A percentile compares a stretch with the other conserved stretches of the same genome.
Conservation (phyloP, 2,797 vertebrate genomes). For the Hybognathus amarus region DNA sequence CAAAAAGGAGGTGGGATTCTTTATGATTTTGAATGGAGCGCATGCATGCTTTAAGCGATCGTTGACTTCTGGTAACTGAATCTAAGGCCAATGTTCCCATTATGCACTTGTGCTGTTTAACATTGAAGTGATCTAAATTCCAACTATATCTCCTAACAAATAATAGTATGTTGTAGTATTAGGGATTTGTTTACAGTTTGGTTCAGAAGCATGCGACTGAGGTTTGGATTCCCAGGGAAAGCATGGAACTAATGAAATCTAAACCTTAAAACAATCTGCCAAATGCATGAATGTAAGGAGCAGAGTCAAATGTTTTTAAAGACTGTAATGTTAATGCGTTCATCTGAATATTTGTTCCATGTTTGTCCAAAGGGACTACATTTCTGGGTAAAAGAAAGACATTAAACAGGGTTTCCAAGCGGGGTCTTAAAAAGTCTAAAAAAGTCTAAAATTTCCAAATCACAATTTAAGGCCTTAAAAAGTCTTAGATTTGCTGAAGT, state of each 20-base stretch:
- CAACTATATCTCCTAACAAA: not conserved
- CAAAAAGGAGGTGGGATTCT: not conserved
- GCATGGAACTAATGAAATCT: not conserved
- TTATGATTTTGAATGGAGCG: not conserved
- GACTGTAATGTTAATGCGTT: not conserved
- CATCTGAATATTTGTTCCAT: not conserved
- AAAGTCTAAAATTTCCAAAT: too few relatives aligned
- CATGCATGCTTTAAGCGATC: not conserved
- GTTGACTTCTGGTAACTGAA: slow-evolving; percentile 1
- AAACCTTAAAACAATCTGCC: not conserved
- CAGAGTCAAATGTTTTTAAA: not conserved
- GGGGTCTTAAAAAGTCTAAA: too few relatives aligned
- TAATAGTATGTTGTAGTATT: not conserved
- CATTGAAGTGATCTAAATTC: not conserved
- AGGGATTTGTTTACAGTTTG: not conserved
- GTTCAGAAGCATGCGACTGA: not conserved
- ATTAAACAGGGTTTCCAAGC: too few relatives aligned
- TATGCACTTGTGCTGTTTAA: not conserved
- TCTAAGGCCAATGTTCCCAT: not conserved
- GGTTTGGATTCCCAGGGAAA: not conserved
- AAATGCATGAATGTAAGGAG: not conserved
- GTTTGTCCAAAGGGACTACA: not conserved
- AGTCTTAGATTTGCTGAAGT: too few relatives aligned
- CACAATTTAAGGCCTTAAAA: too few relatives aligned
- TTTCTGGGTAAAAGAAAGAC: not conserved